Evolutionary conservation across 2,113 vertebrate genomes (phyloP).

Genomic region (Gallinago jamesoni): DNA sequence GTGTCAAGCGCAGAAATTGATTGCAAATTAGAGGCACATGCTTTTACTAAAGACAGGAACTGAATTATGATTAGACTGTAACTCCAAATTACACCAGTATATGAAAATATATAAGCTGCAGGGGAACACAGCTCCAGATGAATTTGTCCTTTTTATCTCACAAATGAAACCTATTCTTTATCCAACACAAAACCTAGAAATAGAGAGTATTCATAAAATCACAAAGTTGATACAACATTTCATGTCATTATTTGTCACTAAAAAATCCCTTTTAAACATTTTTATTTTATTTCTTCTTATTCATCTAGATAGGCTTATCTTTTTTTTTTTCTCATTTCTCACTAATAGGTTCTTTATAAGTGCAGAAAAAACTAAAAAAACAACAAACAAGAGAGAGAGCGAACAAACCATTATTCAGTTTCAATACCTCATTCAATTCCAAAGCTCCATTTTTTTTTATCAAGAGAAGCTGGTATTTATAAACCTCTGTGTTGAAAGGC

Average conservation of each 20-base stretch:
- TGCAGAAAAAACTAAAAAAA: neutral
- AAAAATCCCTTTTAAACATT: neutral
- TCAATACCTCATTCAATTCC: neutral
- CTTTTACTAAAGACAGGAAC: conserved; percentile 13
- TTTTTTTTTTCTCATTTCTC: neutral
- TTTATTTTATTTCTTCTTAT: neutral
- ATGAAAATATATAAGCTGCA: conserved; percentile 29
- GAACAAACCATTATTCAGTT: neutral
- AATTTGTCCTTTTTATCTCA: conserved; percentile 23
- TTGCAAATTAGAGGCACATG: conserved; percentile 45
- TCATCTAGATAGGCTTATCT: neutral
- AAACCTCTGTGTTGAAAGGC: neutral
- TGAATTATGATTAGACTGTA: conserved; percentile 38
- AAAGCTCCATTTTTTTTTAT: conserved; percentile 13
- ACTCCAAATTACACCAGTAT: neutral
- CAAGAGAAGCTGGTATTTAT: neutral
- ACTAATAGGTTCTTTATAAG: neutral
- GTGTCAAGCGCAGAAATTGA: neutral
- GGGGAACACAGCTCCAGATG: neutral
- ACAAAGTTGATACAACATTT: neutral
- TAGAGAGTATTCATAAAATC: neutral
- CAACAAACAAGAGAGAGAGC: neutral
- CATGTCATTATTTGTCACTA: neutral
- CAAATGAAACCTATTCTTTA: neutral
- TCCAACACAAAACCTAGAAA: neutral